A percentile compares a stretch with the other conserved stretches of the same genome.
phyloP scores from a whole-genome alignment of 2,888 invertebrate species.

The Pandemis heparana region DNA sequence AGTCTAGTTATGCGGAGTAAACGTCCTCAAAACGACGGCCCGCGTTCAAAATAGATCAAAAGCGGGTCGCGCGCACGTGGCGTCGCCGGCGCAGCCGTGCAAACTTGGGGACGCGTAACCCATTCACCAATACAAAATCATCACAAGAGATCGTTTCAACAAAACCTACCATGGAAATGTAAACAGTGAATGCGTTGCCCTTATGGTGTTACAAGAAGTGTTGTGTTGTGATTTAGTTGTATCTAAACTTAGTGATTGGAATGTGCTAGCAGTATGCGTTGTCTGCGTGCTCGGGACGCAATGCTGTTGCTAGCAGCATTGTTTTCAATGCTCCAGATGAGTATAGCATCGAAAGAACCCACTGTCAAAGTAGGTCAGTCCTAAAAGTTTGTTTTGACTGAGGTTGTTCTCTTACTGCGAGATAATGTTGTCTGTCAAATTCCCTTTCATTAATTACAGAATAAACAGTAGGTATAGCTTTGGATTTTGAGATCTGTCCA shows the following conservation, averaged over 20 bases:
- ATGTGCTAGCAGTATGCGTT: too few relatives aligned
- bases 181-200: background rate
- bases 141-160: background rate
- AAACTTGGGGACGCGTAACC: background rate
- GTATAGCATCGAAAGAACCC: background rate
- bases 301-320: background rate
- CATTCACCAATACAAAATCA: background rate
- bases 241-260: background rate
- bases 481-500: too few relatives aligned
- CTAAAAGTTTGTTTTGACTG: background rate
- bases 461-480: too few relatives aligned
- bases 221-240: conserved; percentile 1
- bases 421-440: background rate
- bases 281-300: background rate
- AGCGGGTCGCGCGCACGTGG: conserved; percentile 40
- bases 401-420: background rate
- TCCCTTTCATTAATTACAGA: background rate
- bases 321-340: background rate
- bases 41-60: conserved; percentile 40
- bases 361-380: conserved; percentile 9
- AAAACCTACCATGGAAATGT: background rate
- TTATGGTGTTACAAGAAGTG: conserved; percentile 1
- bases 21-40: conserved; percentile 33
- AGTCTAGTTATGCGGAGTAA: conserved; percentile 35
- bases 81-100: background rate